Percentiles rank a stretch among this genome's conserved stretches.
Conservation (phyloP, 2,888 invertebrate genomes). For the Xylocampa areola region DNA sequence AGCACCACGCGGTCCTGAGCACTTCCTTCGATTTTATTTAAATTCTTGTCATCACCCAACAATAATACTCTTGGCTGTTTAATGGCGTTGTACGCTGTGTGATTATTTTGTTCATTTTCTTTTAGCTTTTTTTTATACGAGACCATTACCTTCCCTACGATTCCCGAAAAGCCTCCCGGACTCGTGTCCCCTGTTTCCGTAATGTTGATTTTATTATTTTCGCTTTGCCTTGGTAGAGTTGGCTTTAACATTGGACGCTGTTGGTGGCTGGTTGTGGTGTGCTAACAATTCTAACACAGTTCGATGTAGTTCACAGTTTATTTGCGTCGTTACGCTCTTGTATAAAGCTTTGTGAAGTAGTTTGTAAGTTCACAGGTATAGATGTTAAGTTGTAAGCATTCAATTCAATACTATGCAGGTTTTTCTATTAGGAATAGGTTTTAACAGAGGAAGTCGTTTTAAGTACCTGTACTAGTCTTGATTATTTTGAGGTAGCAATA, state of each 20-base stretch:
- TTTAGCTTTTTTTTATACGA: conserved; percentile 80
- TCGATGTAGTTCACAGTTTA: conserved; percentile 76
- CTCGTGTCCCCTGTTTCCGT: conserved; percentile 88
- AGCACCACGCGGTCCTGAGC: conserved; percentile 77
- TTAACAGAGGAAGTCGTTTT: conserved; percentile 20
- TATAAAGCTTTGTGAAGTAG: conserved; percentile 73
- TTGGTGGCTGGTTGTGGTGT: conserved; percentile 85
- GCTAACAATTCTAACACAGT: conserved; percentile 87
- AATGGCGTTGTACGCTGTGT: conserved; percentile 87
- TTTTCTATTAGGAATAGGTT: conserved; percentile 44
- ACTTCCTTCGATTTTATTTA: conserved; percentile 66
- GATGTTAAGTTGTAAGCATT: conserved; percentile 43
- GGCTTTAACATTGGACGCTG: conserved; percentile 86
- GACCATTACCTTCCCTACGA: conserved; percentile 66
- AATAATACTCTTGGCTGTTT: conserved; percentile 83
- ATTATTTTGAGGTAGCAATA: conserved; percentile 31
- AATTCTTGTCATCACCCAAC: conserved; percentile 83
- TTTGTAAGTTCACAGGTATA: conserved; percentile 60
- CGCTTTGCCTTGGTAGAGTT: conserved; percentile 89
- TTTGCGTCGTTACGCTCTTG: conserved; percentile 82
- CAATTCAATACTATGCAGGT: conserved; percentile 41
- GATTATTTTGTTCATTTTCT: conserved; percentile 80
- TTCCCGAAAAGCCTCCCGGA: conserved; percentile 85
- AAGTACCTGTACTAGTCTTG: conserved; percentile 17
- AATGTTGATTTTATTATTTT: conserved; percentile 86